Evolutionary conservation across 2,888 invertebrate genomes (phyloP), one percentile per base, ranked within the genome.

Genomic region (Patella depressa): DNA sequence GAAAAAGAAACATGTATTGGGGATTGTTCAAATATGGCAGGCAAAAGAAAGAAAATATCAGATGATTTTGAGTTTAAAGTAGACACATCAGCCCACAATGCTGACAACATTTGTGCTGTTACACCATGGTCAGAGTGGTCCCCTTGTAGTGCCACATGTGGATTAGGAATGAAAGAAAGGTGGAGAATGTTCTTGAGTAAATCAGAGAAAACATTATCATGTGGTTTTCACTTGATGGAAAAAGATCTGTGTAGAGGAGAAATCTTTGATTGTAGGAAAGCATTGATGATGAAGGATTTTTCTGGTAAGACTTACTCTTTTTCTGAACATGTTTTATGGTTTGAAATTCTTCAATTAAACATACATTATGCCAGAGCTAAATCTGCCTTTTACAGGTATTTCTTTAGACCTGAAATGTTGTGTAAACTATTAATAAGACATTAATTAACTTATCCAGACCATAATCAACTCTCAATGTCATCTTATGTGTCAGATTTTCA

Each of bases 121-220:
- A 94, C 95, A 2, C 93, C 94, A 71, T 98, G 97, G 97, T 94
- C 96, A 53, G 94, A 94, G 73, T 98, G 97, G 97, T 94, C 95
- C 53, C 93, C 93, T 1, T 98, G 98, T 91, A 96, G 94, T 88
- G 95, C 94, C 5, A 93, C 94, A 24, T 97, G 97, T 91, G 97
- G 97, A 53, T 88, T 92, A 15, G 97, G 96, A 19, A 85, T 88
- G 74, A 84, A 85, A 74, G 87, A 89, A 79, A 78, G 89, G 74
- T 86, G 88, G 87, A 83, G 90, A 17, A 88, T 87, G 85, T 89
- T 86, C 77, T 82, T 88, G 15, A 75, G 83, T 53, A 85, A 85
- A 72, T 82, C 84, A 2, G 84, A 85, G n/a, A 84, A 81, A 70
- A 81, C 85, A 53, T 83, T 83, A 77, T 84, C 85, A 73, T 88